Conservation (phyloP, 2,797 vertebrate species). For the Martes flavigula region DNA sequence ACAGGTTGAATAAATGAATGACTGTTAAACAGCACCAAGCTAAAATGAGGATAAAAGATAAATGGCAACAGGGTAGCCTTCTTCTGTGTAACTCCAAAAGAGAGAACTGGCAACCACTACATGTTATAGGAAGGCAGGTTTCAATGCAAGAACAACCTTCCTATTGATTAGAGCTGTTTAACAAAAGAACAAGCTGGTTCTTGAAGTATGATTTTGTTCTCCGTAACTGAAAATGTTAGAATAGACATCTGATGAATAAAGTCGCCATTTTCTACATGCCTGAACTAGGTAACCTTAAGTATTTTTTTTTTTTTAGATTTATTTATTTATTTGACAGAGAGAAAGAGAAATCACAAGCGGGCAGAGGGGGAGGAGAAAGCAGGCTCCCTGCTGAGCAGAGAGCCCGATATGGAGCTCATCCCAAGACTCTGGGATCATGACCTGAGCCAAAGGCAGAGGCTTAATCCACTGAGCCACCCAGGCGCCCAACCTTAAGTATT, state of each 20-base stretch:
- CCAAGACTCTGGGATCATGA: too few species aligned
- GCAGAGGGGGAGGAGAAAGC: too few species aligned
- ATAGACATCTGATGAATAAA: not conserved
- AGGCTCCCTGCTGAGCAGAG: too few species aligned
- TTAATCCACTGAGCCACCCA: too few species aligned
- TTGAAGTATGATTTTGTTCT: not conserved
- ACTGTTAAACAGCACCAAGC: not conserved
- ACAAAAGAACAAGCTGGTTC: not conserved
- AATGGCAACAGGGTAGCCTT: not conserved
- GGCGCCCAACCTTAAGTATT: not conserved
- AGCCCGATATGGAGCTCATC: too few species aligned
- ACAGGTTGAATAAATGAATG: not conserved
- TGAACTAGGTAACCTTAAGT: not conserved
- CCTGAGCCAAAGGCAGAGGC: too few species aligned
- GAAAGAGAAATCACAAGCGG: too few species aligned
- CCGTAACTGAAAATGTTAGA: not conserved
- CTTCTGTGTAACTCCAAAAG: not conserved
- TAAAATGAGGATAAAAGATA: not conserved
- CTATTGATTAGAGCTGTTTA: not conserved
- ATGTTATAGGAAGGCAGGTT: not conserved
- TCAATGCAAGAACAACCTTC: not conserved
- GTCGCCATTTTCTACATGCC: not conserved
- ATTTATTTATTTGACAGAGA: too few species aligned
- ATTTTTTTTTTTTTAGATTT: too few species aligned
- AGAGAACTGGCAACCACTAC: not conserved